These are phyloP conservation scores for Trissonchulus sp. DNA, from an alignment of 2,888 invertebrate genomes.

Conservation along the genomic window DNA sequence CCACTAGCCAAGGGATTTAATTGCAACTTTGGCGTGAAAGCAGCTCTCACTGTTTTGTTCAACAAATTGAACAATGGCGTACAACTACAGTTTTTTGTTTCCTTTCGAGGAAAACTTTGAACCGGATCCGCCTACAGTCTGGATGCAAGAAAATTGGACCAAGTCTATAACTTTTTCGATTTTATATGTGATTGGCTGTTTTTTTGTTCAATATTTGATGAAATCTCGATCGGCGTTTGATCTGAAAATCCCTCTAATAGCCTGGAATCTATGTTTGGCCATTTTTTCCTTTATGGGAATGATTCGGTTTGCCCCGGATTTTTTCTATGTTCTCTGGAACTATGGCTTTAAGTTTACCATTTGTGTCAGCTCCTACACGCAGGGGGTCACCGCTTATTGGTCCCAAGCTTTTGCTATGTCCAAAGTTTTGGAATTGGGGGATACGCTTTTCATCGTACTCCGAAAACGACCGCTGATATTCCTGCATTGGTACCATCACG, in stretches of 20 bases:
- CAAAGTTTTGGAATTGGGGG: slow-evolving; percentile 54
- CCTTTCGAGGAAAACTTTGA: slow-evolving; percentile 91
- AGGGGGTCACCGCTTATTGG: slow-evolving; percentile 93
- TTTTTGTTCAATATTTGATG: slow-evolving; percentile 89
- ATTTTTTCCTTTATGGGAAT: slow-evolving; percentile 69
- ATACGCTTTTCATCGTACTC: slow-evolving; percentile 54
- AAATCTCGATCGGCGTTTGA: slow-evolving; percentile 81
- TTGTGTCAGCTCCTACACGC: slow-evolving; percentile 61
- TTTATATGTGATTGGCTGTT: slow-evolving; percentile 85
- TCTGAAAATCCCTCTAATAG: slow-evolving; percentile 72
- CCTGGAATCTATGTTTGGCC: slow-evolving; percentile 88
- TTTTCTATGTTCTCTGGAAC: slow-evolving; percentile 68
- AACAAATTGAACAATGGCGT: too few species aligned
- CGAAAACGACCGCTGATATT: too few species aligned
- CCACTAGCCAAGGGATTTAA: too few species aligned
- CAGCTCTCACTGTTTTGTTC: too few species aligned
- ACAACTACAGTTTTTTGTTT: slow-evolving; percentile 85
- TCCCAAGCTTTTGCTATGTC: slow-evolving; percentile 85
- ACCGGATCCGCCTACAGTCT: slow-evolving; percentile 75
- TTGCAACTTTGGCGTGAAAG: too few species aligned
- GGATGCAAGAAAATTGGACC: slow-evolving; percentile 91
- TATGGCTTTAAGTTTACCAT: slow-evolving; percentile 90
- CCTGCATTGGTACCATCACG: slow-evolving; percentile 60
- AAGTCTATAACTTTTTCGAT: slow-evolving; percentile 60
- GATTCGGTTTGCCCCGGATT: slow-evolving; percentile 28